Conservation (phyloP, 2,888 invertebrate genomes). For the Taenaris catops region DNA sequence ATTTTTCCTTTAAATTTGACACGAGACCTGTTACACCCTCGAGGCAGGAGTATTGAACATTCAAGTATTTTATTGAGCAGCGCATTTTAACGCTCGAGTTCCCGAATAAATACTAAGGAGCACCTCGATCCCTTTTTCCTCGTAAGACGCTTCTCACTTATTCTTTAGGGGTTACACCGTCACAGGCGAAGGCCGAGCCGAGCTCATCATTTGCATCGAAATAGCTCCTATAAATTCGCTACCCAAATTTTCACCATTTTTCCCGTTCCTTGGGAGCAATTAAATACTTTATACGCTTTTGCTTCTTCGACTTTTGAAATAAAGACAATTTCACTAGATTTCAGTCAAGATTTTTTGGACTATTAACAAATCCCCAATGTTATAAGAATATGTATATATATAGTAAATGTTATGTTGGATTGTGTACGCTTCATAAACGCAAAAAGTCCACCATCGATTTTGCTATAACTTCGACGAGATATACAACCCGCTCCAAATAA, state of each 20-base stretch:
- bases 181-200: constrained; percentile 53
- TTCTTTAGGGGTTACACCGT: constrained; percentile 68
- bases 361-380: too few relatives aligned
- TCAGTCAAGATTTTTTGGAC: too few relatives aligned
- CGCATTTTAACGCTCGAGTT: constrained; percentile 37
- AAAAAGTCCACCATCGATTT: too few relatives aligned
- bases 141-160: constrained; percentile 72
- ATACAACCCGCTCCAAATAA: too few relatives aligned
- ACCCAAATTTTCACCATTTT: constrained; percentile 75
- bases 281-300: constrained; percentile 64
- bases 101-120: constrained; percentile 63
- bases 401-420: too few relatives aligned
- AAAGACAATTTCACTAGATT: too few relatives aligned
- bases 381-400: too few relatives aligned
- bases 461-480: too few relatives aligned
- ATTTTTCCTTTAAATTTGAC: constrained; percentile 8
- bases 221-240: constrained; percentile 77
- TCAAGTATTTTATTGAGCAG: constrained; percentile 31
- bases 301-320: constrained; percentile 51
- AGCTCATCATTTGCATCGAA: constrained; percentile 78
- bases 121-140: constrained; percentile 57
- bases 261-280: constrained; percentile 72
- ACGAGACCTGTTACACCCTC: constrained; percentile 26
- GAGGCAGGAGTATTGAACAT: constrained; percentile 23
- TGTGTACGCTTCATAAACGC: too few relatives aligned